Evolutionary conservation across 2,888 invertebrate species (phyloP).

Genomic region (Biston betularia): DNA sequence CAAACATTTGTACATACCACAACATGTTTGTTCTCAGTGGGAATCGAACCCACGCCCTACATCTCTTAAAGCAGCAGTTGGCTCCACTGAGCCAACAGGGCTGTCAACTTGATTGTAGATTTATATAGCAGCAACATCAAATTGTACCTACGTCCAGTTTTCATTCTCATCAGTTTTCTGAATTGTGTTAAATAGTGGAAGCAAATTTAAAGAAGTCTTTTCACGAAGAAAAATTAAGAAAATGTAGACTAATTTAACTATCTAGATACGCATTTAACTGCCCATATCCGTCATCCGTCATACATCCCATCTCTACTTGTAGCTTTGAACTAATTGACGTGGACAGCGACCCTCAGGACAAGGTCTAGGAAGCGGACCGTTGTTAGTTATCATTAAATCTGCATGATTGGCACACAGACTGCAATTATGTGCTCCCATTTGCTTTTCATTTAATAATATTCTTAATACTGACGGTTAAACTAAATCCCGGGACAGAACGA

Average conservation of each 20-base stretch:
- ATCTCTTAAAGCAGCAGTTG: no score
- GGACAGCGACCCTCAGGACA: constrained; percentile 37
- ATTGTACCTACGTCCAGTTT: no score
- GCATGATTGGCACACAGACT: constrained; percentile 62
- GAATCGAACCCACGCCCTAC: no score
- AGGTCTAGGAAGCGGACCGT: constrained; percentile 44
- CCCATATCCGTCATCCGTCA: constrained; percentile 31
- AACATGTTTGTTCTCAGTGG: no score
- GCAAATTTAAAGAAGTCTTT: no score
- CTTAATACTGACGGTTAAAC: constrained; percentile 53
- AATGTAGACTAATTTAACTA: constrained; percentile 18
- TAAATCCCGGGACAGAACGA: constrained; percentile 57
- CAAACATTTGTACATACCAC: no score
- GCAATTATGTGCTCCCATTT: constrained; percentile 56
- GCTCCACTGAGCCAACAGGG: no score
- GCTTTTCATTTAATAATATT: constrained; percentile 46
- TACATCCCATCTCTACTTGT: constrained; percentile 16
- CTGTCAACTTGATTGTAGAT: no score
- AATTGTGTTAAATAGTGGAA: no score
- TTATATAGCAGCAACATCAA: no score
- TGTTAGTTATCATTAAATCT: constrained; percentile 64
- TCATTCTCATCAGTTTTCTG: no score
- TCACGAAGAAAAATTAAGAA: not conserved
- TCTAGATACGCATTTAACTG: constrained; percentile 26
- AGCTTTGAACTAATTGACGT: constrained; percentile 36